phyloP scores from a whole-genome alignment of 2,888 invertebrate species.

The Agrochola lota region DNA sequence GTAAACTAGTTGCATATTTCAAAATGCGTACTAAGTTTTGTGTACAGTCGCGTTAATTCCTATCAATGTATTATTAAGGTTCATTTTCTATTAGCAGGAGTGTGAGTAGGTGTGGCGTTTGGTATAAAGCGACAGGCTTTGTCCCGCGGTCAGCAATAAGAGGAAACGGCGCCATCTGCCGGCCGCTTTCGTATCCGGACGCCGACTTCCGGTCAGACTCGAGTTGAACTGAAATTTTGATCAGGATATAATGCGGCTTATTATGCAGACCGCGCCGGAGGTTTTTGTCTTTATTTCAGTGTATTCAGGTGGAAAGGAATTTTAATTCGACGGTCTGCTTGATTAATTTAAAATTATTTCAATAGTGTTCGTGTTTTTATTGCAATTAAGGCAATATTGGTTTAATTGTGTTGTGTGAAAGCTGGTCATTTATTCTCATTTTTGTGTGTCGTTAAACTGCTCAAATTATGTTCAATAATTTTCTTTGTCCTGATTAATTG shows the following conservation, averaged over 20 bases:
- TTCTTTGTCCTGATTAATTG: slow-evolving; percentile 16
- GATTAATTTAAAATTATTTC: slow-evolving; percentile 29
- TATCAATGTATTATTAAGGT: slow-evolving; percentile 39
- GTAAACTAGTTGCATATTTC: slow-evolving; percentile 87
- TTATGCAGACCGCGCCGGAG: slow-evolving; percentile 73
- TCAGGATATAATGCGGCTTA: slow-evolving; percentile 83
- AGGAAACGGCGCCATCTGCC: slow-evolving; percentile 87
- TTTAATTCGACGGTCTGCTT: slow-evolving; percentile 29
- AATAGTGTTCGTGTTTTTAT: slow-evolving; percentile 38
- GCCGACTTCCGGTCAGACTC: slow-evolving; percentile 80
- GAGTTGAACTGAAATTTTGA: slow-evolving; percentile 82
- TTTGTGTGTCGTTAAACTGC: neutral
- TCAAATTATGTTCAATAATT: neutral
- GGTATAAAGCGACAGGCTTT: slow-evolving; percentile 82
- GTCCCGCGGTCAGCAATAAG: slow-evolving; percentile 88
- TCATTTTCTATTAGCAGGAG: neutral
- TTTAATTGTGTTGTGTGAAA: slow-evolving; percentile 29
- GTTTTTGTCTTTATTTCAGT: slow-evolving; percentile 58
- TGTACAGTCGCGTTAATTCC: slow-evolving; percentile 41
- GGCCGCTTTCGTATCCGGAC: slow-evolving; percentile 80
- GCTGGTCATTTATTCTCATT: neutral
- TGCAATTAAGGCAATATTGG: slow-evolving; percentile 45
- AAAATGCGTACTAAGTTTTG: slow-evolving; percentile 71
- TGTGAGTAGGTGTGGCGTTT: slow-evolving; percentile 58
- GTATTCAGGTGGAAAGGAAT: slow-evolving; percentile 41